Evolutionary conservation across 1,140 invertebrate genomes (phyloP).

Genomic region (Steinernema khuongi): DNA sequence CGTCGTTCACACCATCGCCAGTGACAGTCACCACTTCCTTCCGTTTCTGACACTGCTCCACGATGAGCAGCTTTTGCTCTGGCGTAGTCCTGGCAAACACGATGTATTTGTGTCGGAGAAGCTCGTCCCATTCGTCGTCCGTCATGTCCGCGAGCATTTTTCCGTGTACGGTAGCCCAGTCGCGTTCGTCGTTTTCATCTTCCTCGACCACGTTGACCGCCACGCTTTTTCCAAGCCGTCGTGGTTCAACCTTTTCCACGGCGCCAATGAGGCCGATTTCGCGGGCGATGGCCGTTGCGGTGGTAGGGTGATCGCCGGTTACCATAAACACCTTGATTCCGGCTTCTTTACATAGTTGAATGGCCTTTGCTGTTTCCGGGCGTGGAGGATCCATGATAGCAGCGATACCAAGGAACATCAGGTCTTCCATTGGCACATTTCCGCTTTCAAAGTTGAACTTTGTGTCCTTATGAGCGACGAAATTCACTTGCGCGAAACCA

Average conservation of each 20-base stretch:
- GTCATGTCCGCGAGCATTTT: conserved; percentile 65
- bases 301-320: conserved; percentile 62
- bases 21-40: conserved; percentile 51
- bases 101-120: conserved; percentile 70
- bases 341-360: conserved; percentile 84
- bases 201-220: conserved; percentile 24
- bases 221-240: neutral
- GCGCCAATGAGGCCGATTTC: conserved; percentile 82
- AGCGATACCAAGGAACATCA: conserved; percentile 32
- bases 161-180: conserved; percentile 13
- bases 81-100: conserved; percentile 91
- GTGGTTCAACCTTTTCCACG: neutral
- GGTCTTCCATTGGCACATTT: conserved; percentile 16
- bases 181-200: conserved; percentile 19
- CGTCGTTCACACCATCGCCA: conserved; percentile 53
- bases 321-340: conserved; percentile 98
- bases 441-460: conserved; percentile 35
- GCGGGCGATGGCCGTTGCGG: conserved; percentile 69
- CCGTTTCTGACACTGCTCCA: conserved; percentile 90
- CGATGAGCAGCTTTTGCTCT: conserved; percentile 91
- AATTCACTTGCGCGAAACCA: conserved; percentile 65
- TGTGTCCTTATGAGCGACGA: conserved; percentile 73
- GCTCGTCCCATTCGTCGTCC: conserved; percentile 79
- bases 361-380: conserved; percentile 89
- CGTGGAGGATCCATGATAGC: conserved; percentile 72